These are phyloP conservation scores for Gallinago jamesoni DNA, from an alignment of 2,113 vertebrate species.

Conservation along the genomic window DNA sequence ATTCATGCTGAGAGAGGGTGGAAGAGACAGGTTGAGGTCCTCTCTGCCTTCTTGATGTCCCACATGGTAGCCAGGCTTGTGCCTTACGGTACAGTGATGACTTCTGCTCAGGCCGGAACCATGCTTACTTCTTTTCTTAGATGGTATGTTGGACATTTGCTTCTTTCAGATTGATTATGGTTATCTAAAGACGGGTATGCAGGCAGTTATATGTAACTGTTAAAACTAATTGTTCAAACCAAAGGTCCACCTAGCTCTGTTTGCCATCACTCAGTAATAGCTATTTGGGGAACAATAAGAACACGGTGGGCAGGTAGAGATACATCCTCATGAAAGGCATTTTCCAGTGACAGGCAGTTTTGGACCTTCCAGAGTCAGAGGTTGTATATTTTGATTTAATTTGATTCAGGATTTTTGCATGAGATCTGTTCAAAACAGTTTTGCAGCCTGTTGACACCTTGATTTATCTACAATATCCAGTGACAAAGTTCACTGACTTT, in stretches of 20 bases:
- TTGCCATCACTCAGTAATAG: neutral
- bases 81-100: fast-evolving
- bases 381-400: neutral
- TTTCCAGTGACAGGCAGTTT: neutral
- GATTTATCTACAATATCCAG: neutral
- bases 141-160: neutral
- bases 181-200: neutral
- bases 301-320: neutral
- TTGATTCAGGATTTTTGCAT: neutral
- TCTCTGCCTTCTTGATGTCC: neutral
- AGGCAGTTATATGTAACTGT: neutral
- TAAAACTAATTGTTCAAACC: neutral
- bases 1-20: neutral
- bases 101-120: neutral
- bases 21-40: neutral
- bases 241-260: neutral
- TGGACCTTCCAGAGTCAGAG: neutral
- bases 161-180: neutral
- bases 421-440: neutral
- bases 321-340: neutral
- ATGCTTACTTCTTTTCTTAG: fast-evolving
- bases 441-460: neutral
- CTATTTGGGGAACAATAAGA: neutral
- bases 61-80: fast-evolving
- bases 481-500: neutral